These are phyloP conservation scores for Ectemnius lituratus DNA, from an alignment of 2,888 invertebrate genomes.

Conservation along the genomic window DNA sequence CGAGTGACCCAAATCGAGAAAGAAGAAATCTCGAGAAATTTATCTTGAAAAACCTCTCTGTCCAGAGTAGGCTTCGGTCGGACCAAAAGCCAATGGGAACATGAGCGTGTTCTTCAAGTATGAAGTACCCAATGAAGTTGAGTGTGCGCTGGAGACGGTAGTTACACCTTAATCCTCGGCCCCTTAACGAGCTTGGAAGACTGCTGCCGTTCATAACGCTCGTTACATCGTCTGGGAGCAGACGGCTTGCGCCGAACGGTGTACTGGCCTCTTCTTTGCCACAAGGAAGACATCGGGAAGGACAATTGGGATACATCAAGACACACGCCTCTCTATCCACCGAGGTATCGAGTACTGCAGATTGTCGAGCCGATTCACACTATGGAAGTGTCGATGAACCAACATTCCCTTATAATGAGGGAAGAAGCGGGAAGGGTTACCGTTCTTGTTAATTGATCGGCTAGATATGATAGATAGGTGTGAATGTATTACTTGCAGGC, in stretches of 20 bases:
- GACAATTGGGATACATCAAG: too few relatives aligned
- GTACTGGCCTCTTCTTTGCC: too few relatives aligned
- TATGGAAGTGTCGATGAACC: too few relatives aligned
- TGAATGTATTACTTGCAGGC: too few relatives aligned
- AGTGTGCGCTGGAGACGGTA: constrained; percentile 58
- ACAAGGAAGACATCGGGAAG: too few relatives aligned
- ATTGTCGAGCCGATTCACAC: too few relatives aligned
- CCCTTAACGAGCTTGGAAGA: constrained; percentile 67
- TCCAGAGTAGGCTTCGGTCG: neutral
- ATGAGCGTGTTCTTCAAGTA: constrained; percentile 43
- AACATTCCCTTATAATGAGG: too few relatives aligned
- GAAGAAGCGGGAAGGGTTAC: too few relatives aligned
- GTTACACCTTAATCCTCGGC: constrained; percentile 61
- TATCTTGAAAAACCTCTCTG: neutral
- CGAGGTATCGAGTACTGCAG: too few relatives aligned
- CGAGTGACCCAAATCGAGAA: neutral
- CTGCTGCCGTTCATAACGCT: constrained; percentile 62
- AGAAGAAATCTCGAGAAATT: neutral
- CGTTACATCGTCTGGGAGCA: constrained; percentile 42
- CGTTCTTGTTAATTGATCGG: too few relatives aligned
- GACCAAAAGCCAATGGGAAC: constrained; percentile 11
- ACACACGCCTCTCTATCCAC: too few relatives aligned
- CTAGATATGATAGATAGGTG: too few relatives aligned
- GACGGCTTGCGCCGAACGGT: neutral
- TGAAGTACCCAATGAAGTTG: constrained; percentile 29